Base-by-base conservation (phyloP, 2,888 invertebrate species). In the Nematopogon swammerdamellus region DNA sequence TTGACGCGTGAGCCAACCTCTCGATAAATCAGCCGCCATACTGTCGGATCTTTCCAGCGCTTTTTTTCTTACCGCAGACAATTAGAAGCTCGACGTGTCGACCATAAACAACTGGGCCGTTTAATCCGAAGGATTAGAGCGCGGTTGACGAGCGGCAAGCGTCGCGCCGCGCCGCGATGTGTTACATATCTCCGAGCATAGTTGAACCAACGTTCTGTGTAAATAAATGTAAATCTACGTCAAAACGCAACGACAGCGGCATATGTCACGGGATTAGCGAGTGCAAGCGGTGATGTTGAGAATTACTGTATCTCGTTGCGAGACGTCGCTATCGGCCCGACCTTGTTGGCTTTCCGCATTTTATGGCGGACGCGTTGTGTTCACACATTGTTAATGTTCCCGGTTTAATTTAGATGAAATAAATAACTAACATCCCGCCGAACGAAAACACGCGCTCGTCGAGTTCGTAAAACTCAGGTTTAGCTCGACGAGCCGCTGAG, bases 221-320 rank as follows among this genome's bases (percentile, higher is more conserved):
- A 77, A 80, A 80, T 80, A 80, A 77, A 72, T 76, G 79, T 80
- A 80, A 80, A 80, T 80, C 80, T 75, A 68, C 62, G 80, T 80
- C 80, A 75, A 76, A 75, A 76, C 68, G 66, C 65, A 71, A 68
- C 68, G 74, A 74, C 74, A 70, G 64, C 65, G 72, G 76, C 80
- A 79, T 77, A 76, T 75, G 79, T 80, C 68, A 63, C 58, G 61
- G 74, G 77, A 76, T 77, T 74, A 77, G 59, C 55, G 59, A 58
- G 57, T 53, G 36, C 17, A 18, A 45, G 17, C 6, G 6, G 18
- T 43, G 18, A 11, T 43, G 18, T 45, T 45, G 25, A 25, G 25
- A 25, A 25, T 25, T 25, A 25, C 25, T 25, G 25, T 4, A 25
- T 4, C 4, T 25, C 25, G 5, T 4, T 25, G 10, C 25, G 25